Conservation (phyloP, 2,797 vertebrate genomes). For the Natrix natrix region DNA sequence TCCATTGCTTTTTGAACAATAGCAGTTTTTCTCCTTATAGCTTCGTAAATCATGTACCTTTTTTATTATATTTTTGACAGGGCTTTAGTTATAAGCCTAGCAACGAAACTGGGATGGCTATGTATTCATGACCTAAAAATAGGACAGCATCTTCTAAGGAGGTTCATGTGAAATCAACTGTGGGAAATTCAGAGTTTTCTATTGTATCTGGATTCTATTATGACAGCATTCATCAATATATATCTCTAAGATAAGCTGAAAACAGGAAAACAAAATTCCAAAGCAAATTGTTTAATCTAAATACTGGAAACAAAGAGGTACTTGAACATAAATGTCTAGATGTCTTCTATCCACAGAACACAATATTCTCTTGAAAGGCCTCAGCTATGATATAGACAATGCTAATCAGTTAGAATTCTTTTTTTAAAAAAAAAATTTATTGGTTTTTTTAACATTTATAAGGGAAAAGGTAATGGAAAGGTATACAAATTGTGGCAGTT, state of each 20-base stretch:
- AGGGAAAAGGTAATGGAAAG: no score
- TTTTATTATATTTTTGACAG: background rate
- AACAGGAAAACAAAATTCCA: background rate
- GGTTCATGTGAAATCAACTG: background rate
- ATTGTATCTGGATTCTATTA: background rate
- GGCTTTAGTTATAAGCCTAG: background rate
- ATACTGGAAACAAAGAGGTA: background rate
- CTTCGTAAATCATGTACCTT: background rate
- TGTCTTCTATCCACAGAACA: background rate
- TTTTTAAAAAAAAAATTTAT: no score
- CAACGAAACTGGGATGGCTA: background rate
- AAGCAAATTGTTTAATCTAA: background rate
- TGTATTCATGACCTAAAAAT: background rate
- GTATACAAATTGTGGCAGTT: no score
- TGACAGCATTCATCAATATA: background rate
- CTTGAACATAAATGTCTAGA: background rate
- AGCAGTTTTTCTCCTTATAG: background rate
- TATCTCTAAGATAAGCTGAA: background rate
- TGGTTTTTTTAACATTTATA: no score
- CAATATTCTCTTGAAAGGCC: background rate
- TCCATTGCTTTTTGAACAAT: background rate
- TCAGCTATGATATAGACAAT: background rate
- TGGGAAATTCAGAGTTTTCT: background rate
- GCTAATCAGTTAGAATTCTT: background rate
- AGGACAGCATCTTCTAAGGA: background rate